These are phyloP conservation scores for Lutraria rhynchaena DNA, from an alignment of 1,140 invertebrate genomes.

Conservation along the genomic window DNA sequence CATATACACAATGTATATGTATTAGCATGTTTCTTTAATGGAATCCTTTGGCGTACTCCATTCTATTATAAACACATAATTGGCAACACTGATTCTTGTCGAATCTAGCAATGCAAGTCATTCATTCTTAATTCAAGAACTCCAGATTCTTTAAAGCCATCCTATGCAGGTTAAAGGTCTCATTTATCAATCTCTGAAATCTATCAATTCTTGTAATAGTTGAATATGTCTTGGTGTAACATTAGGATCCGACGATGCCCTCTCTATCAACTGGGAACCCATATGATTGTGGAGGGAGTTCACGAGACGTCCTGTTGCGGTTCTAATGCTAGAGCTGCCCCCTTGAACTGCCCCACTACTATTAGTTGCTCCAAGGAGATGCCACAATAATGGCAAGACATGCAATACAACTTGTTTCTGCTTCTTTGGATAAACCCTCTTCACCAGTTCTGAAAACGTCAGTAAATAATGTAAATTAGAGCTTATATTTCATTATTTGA, in stretches of 20 bases:
- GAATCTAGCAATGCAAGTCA: no score
- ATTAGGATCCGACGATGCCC: slow-evolving; percentile 74
- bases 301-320: slow-evolving; percentile 74
- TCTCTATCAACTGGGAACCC: slow-evolving; percentile 76
- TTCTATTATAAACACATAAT: no score
- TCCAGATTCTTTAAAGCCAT: no score
- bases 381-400: slow-evolving; percentile 80
- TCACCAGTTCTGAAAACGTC: slow-evolving; percentile 77
- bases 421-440: slow-evolving; percentile 77
- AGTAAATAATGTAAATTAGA: no score
- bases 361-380: slow-evolving; percentile 77
- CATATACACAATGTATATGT: no score
- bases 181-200: slow-evolving; percentile 19
- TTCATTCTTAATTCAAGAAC: no score
- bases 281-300: slow-evolving; percentile 75
- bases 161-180: no score
- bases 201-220: slow-evolving; percentile 74
- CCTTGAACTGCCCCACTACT: slow-evolving; percentile 74
- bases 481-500: no score
- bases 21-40: no score
- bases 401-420: slow-evolving; percentile 80
- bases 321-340: slow-evolving; percentile 73
- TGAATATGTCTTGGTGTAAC: slow-evolving; percentile 77
- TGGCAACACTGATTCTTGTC: no score
- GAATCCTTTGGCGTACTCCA: no score